Evolutionary conservation across 2,888 invertebrate genomes (phyloP), one percentile per base, ranked within the genome.

Genomic region (Thecocarcelia acutangulata): DNA sequence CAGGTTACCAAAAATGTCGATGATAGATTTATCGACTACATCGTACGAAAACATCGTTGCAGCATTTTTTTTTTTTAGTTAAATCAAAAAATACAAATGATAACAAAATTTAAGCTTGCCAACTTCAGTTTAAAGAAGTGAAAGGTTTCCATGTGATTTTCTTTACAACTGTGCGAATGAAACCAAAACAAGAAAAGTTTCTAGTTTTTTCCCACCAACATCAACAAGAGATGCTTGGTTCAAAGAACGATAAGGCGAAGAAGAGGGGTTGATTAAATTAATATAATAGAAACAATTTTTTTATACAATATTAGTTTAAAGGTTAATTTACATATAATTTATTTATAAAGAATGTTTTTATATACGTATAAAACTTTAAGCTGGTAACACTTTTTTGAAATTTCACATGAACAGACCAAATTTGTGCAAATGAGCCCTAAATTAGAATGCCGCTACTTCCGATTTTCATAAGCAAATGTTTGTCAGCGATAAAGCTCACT

Each of bases 111-210:
- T 17, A 48, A 56, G 37, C 44, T 54, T 46, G 52, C 24, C 48
- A 70, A 46, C 52, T 61, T 9, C 46, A 66, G 42, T 59, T 44
- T 17, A 66, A 59, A 69, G 46, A 78, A 82, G 82, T 82, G 78
- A 82, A 78, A 82, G 74, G 82, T 82, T 74, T 78, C 52, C 69
- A 82, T 82, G 82, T 69, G 82, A 74, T 74, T 78, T 74, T 74
- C 40, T 15, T 70, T 66, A 52, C 15, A 74, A 63, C 56, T 74
- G 42, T 63, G 63, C n/a, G 64, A 64, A 82, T 56, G 50, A 80
- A 44, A 48, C 11, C 52, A 37, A 64, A 54, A 64, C 3, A 12
- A 40, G 59, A 50, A 58, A 19, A 17, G 64, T 54, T 50, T 73
- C 59, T 73, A 77, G 42, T 56, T 50, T 58, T 66, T 48, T 52